Percentiles rank a stretch among this genome's conserved stretches.
phyloP scores from a whole-genome alignment of 2,113 vertebrate genomes.

The Apteryx mantelli region DNA sequence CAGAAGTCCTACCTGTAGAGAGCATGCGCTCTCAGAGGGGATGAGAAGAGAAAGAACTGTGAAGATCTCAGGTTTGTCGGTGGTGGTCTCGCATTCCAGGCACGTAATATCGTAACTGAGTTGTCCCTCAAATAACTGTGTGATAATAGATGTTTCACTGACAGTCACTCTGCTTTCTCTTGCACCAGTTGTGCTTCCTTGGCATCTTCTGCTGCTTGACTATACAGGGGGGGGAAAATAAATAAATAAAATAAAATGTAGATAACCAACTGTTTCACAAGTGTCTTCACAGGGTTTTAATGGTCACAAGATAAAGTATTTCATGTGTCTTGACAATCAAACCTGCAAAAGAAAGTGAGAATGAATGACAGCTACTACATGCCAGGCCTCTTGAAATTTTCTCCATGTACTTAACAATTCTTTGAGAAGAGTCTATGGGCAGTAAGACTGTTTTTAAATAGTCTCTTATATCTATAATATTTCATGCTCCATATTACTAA shows the following conservation, averaged over 20 bases:
- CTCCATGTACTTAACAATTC: neutral
- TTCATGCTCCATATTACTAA: neutral
- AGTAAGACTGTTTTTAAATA: neutral
- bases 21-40: constrained; percentile 74
- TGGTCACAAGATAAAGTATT: neutral
- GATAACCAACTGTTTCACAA: neutral
- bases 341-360: neutral
- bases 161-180: neutral
- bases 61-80: constrained; percentile 78
- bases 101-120: constrained; percentile 79
- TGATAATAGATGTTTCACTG: constrained; percentile 79
- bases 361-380: neutral
- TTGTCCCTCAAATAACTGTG: constrained; percentile 85
- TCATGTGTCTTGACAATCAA: neutral
- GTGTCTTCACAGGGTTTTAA: neutral
- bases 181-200: neutral
- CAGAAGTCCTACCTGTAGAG: constrained; percentile 79
- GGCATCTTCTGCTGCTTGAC: constrained; percentile 44
- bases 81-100: constrained; percentile 77
- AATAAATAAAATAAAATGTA: neutral
- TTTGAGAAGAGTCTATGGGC: neutral
- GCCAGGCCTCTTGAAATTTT: neutral
- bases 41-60: constrained; percentile 86
- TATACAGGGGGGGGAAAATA: neutral
- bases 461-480: neutral